Conservation (phyloP, 2,888 invertebrate species). For the Cryptophagus acutangulus region DNA sequence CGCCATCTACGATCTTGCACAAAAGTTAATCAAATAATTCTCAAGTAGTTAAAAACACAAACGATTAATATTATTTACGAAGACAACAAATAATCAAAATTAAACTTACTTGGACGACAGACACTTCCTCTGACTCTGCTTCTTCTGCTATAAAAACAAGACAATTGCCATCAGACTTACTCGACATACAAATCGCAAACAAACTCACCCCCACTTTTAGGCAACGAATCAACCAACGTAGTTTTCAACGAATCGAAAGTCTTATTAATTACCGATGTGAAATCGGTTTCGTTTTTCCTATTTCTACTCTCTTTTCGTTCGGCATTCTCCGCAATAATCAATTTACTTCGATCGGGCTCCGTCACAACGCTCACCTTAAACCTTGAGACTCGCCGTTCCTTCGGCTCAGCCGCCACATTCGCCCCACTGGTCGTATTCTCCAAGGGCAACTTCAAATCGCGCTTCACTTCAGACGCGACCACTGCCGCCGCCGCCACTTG, state of each 20-base stretch:
- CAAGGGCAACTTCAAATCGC: background rate
- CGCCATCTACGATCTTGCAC: too few species aligned
- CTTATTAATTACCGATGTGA: constrained; percentile 41
- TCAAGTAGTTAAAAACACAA: constrained; percentile 1
- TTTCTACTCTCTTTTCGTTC: constrained; percentile 15
- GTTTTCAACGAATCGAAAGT: constrained; percentile 42
- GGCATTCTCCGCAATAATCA: constrained; percentile 27
- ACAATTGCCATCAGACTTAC: constrained; percentile 2
- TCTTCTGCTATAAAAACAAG: constrained; percentile 2
- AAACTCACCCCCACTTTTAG: constrained; percentile 25
- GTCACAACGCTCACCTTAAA: constrained; percentile 53
- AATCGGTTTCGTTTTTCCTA: constrained; percentile 28
- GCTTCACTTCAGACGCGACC: background rate
- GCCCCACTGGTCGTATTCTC: constrained; percentile 3
- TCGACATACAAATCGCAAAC: constrained; percentile 4
- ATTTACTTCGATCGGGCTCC: constrained; percentile 45
- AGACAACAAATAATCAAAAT: constrained; percentile 8
- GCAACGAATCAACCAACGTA: constrained; percentile 35
- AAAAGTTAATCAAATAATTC: constrained; percentile 10
- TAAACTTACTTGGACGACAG: constrained; percentile 34
- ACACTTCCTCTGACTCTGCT: constrained; percentile 23
- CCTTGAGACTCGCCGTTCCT: constrained; percentile 47
- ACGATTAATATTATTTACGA: constrained; percentile 3
- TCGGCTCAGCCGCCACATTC: too few species aligned
- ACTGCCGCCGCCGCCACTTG: background rate